Conservation (phyloP, 2,888 invertebrate genomes). For the Conops quadrifasciatus region DNA sequence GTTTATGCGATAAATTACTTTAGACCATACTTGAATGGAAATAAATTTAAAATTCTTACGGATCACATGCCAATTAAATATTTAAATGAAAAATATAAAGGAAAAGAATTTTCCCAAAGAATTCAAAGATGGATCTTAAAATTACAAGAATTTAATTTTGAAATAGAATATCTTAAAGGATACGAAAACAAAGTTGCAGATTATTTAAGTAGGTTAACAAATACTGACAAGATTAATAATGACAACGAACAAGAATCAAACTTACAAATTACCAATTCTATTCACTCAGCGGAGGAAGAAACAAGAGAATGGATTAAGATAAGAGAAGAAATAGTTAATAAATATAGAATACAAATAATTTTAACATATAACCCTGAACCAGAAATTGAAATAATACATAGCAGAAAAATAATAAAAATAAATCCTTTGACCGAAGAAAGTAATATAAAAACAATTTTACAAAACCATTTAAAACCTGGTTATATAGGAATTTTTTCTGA, state of each 20-base stretch:
- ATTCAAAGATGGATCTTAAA: constrained; percentile 13
- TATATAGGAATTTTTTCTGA: constrained; percentile 38
- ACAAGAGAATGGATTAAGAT: not conserved
- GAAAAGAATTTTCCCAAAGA: constrained; percentile 3
- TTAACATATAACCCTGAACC: constrained; percentile 36
- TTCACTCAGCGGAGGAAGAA: constrained; percentile 18
- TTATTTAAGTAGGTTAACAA: not conserved
- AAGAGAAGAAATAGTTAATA: constrained; percentile 23
- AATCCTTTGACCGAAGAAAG: constrained; percentile 25
- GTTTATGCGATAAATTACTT: constrained; percentile 18
- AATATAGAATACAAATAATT: constrained; percentile 41
- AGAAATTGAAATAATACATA: constrained; percentile 33
- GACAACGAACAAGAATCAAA: constrained; percentile 10
- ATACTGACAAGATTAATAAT: constrained; percentile 2
- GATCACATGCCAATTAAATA: constrained; percentile 22
- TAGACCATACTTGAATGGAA: constrained; percentile 12
- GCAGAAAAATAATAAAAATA: constrained; percentile 36
- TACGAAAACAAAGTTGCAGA: constrained; percentile 19
- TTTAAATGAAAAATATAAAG: not conserved
- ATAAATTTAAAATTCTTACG: constrained; percentile 14
- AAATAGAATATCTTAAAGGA: constrained; percentile 21
- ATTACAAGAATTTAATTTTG: constrained; percentile 16
- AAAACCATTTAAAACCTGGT: not conserved
- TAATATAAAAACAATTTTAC: constrained; percentile 33
- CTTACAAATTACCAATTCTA: constrained; percentile 36